Percentiles rank a stretch among this genome's conserved stretches.
Evolutionary conservation across 2,888 invertebrate species (phyloP).

Genomic region (Erebia epiphron): DNA sequence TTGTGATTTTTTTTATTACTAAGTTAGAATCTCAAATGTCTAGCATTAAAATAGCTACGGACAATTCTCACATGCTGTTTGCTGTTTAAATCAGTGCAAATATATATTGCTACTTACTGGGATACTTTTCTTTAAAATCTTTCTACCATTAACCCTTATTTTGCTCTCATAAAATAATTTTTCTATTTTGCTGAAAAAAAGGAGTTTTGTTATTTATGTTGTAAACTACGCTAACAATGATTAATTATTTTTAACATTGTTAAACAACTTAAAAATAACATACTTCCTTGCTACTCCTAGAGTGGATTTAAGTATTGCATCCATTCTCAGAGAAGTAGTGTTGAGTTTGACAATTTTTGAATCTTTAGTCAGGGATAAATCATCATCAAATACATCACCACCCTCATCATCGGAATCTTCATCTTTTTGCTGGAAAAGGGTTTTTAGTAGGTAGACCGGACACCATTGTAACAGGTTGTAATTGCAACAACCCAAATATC

Average conservation of each 20-base stretch:
- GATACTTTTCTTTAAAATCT: conserved; percentile 88
- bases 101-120: conserved; percentile 75
- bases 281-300: conserved; percentile 89
- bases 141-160: conserved; percentile 90
- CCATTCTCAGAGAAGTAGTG: conserved; percentile 87
- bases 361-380: conserved; percentile 80
- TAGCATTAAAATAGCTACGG: too few species aligned
- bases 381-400: conserved; percentile 70
- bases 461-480: too few species aligned
- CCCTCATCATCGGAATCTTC: conserved; percentile 81
- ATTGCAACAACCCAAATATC: too few species aligned
- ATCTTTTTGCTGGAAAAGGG: conserved; percentile 56
- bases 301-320: conserved; percentile 87
- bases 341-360: conserved; percentile 86
- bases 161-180: conserved; percentile 90
- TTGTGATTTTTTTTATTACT: too few species aligned
- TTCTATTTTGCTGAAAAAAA: conserved; percentile 88
- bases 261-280: conserved; percentile 51
- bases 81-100: too few species aligned
- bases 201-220: neutral
- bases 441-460: too few species aligned
- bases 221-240: neutral
- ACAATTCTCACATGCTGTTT: too few species aligned
- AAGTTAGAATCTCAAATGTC: too few species aligned
- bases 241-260: too few species aligned